Evolutionary conservation across 2,797 vertebrate genomes (phyloP).

Genomic region (Enteromius treurensis): DNA sequence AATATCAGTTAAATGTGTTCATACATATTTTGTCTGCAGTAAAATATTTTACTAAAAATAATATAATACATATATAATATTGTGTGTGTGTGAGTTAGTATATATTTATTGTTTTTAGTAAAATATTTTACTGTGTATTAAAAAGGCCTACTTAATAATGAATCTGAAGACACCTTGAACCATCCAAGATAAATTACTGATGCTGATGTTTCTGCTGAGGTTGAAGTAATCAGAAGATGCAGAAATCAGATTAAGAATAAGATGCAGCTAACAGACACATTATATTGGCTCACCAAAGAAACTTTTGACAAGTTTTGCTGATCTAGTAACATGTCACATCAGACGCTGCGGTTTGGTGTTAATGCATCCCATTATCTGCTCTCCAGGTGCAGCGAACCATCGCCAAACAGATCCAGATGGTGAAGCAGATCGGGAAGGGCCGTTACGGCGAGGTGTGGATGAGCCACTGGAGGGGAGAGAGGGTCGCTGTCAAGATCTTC

Average conservation of each 20-base stretch:
- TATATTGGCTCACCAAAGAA: neutral
- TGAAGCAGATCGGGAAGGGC: constrained; percentile 97
- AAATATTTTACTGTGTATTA: neutral
- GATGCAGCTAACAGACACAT: neutral
- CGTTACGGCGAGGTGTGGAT: constrained; percentile 98
- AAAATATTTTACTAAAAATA: neutral
- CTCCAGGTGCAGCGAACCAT: constrained; percentile 94
- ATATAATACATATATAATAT: neutral
- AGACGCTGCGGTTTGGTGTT: neutral
- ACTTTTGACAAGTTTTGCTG: neutral
- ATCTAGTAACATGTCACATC: neutral
- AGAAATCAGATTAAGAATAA: neutral
- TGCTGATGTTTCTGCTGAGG: neutral
- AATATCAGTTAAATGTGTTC: neutral
- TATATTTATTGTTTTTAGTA: neutral
- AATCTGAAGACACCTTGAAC: neutral
- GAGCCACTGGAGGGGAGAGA: constrained; percentile 95
- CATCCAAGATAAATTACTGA: neutral
- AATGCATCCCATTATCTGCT: constrained; percentile 3
- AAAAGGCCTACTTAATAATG: neutral
- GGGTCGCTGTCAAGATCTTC: constrained; percentile 96
- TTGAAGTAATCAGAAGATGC: neutral
- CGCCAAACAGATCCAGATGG: constrained; percentile 98
- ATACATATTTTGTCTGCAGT: neutral
- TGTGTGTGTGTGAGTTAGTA: neutral